Base-by-base conservation (phyloP, 92 coral and sea anemone genomes). In the Epizoanthus illoricatus region DNA sequence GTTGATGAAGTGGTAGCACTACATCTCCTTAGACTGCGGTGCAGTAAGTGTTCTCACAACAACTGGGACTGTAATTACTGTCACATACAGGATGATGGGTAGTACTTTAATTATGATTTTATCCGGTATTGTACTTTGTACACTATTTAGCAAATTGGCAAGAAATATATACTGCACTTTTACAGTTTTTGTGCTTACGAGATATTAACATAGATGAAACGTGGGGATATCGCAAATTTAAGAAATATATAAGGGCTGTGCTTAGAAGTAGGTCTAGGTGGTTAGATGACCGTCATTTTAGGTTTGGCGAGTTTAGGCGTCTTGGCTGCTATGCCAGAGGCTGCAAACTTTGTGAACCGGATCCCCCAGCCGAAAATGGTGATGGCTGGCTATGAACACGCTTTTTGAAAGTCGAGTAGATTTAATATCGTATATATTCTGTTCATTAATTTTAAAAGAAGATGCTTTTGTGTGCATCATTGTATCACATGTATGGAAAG, bases 281-380 rank as follows among this genome's bases (percentile, higher is more conserved):
- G 71, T 8, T 66, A 2, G 71, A 66, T 20, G 73, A 68, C 47
- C 57, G 23, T 1, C 19, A 20, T 15, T 70, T 41, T 70, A 1
- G 0, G 23, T 33, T 11, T 0, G 19, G 28, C 2, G 75, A 70
- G 19, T 70, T 70, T 41, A 70, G 75, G 20, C 75, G 33, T 16
- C 57, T 41, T 16, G 57, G 75, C 11, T 70, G 75, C 20, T 70
- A 41, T 15, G 56, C 75, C 39, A 41, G 75, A 70, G 75, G 56
- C 24, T 70, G 75, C 4, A 42, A 16, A 5, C 57, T 70, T 41
- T 70, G 57, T 17, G 0, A 70, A 20, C 24, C 59, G 8, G 75
- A 70, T 16, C 57, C 57, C 57, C 75, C 75, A 17, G 75, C 42
- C 19, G 73, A 69, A 39, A 69, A 69, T 69, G 73, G 73, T 15